phyloP scores from a whole-genome alignment of 2,888 invertebrate species.

The Limnephilus auricula region DNA sequence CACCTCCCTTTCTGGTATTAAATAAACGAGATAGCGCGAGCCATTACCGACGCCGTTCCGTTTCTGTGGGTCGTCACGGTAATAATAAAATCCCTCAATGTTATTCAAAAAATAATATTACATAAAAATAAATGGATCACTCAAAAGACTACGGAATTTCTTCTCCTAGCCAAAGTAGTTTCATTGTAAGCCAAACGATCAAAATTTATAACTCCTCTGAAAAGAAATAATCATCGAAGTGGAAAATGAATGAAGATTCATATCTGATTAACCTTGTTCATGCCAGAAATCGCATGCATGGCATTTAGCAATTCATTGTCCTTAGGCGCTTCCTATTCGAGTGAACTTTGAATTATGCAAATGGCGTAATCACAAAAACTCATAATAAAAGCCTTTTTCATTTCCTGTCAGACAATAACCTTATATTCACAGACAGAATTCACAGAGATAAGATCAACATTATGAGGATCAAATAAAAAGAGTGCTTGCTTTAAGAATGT shows the following conservation, averaged over 20 bases:
- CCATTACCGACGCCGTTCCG: too few relatives aligned
- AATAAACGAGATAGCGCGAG: too few relatives aligned
- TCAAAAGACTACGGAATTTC: too few relatives aligned
- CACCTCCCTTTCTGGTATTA: too few relatives aligned
- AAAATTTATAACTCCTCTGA: background rate
- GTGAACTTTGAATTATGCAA: background rate
- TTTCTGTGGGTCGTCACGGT: too few relatives aligned
- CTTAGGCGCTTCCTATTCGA: background rate
- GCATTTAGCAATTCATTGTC: constrained; percentile 7
- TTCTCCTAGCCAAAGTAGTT: background rate
- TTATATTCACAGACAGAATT: background rate
- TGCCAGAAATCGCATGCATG: background rate
- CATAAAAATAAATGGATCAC: too few relatives aligned
- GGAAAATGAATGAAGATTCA: background rate
- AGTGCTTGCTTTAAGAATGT: background rate
- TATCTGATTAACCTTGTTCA: constrained; percentile 5
- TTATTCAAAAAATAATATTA: too few relatives aligned
- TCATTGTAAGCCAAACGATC: background rate
- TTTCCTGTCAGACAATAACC: constrained; percentile 20
- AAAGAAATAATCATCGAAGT: background rate
- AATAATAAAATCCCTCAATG: too few relatives aligned
- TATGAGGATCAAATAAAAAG: background rate
- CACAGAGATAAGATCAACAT: constrained; percentile 16
- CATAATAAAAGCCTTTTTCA: constrained; percentile 8
- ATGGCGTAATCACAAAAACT: background rate